phyloP scores from a whole-genome alignment of 35 echinoderm and acorn worm species.

The Strongylocentrotus purpuratus region DNA sequence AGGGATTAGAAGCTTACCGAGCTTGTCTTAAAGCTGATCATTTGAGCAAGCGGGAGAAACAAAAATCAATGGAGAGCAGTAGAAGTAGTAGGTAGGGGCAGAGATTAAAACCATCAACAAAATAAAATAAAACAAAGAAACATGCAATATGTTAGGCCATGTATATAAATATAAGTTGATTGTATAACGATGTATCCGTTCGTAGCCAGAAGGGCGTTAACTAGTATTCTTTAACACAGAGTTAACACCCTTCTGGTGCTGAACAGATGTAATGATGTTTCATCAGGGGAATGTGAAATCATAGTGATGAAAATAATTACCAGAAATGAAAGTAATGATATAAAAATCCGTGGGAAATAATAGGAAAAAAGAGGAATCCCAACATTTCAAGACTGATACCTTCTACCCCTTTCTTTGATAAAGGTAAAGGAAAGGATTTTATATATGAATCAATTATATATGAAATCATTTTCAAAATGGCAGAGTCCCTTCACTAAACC shows the following conservation, averaged over 20 bases:
- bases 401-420: not conserved
- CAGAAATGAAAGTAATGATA: not conserved
- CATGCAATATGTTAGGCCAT: conserved; percentile 33
- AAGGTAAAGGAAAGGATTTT: not conserved
- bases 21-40: conserved; percentile 45
- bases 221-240: no score
- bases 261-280: not conserved
- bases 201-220: no score
- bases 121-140: conserved; percentile 35
- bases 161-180: not conserved
- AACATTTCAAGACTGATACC: not conserved
- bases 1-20: conserved; percentile 34
- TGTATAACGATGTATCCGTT: not conserved
- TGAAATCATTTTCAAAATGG: no score
- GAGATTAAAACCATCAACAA: not conserved
- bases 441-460: not conserved
- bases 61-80: conserved; percentile 14
- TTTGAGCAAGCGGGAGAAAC: conserved; percentile 34
- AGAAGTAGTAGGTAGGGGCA: not conserved
- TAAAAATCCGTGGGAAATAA: not conserved
- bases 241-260: no score
- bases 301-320: not conserved
- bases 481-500: no score
- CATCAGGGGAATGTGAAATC: not conserved
- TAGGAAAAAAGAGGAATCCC: not conserved